Evolutionary conservation across 2,113 vertebrate species (phyloP).

Genomic region (Illadopsis cleaveri): DNA sequence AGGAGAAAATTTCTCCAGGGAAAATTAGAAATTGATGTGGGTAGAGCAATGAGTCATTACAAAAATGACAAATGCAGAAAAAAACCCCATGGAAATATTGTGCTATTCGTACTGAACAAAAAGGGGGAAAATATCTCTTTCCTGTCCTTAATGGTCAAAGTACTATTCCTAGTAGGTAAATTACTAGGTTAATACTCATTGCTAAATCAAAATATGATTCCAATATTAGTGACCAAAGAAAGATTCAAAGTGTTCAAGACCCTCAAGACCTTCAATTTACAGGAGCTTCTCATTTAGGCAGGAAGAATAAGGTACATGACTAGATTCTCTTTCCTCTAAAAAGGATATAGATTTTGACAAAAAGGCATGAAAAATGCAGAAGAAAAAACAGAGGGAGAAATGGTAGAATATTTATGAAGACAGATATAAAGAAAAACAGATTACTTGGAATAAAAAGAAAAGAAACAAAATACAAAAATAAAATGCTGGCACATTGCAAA

Average conservation of each 20-base stretch:
- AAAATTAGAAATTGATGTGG: background rate
- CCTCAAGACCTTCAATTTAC: background rate
- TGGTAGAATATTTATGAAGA: background rate
- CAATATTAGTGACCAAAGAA: background rate
- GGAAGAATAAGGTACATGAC: background rate
- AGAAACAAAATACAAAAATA: background rate
- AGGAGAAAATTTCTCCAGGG: too few species aligned
- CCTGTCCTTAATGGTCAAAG: background rate
- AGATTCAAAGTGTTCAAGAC: background rate
- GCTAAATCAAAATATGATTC: background rate
- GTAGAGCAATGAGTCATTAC: background rate
- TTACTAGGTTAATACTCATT: background rate
- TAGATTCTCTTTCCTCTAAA: background rate
- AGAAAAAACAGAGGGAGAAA: background rate
- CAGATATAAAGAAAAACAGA: background rate
- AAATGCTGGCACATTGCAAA: background rate
- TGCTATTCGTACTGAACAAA: background rate
- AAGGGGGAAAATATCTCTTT: fast-evolving
- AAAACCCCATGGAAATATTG: background rate
- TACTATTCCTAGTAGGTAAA: background rate
- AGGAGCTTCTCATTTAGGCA: background rate
- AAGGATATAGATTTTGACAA: background rate
- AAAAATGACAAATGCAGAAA: background rate
- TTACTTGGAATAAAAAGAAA: background rate
- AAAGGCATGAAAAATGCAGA: background rate